These are phyloP conservation scores for Cylloceria caligata DNA, from an alignment of 2,888 invertebrate genomes.

Conservation along the genomic window DNA sequence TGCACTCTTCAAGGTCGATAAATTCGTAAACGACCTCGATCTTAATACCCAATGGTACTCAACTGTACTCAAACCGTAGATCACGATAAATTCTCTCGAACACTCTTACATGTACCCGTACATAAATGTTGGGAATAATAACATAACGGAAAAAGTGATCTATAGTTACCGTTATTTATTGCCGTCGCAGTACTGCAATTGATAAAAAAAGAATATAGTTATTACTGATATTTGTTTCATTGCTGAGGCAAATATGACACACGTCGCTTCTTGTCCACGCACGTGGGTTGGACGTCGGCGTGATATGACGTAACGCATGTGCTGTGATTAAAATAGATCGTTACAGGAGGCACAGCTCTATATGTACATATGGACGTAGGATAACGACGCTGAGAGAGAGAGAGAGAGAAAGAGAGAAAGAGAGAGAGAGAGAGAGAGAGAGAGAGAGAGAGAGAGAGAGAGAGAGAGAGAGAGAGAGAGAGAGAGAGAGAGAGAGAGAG, in stretches of 20 bases:
- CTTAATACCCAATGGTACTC: conserved; percentile 53
- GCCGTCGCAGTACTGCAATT: too few relatives aligned
- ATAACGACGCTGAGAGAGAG: conserved; percentile 9
- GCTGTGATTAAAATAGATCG: conserved; percentile 59
- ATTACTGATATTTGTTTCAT: conserved; percentile 24
- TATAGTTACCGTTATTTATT: too few relatives aligned
- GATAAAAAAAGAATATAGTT: not conserved
- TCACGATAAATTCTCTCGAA: conserved; percentile 51
- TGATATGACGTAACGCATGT: conserved; percentile 39
- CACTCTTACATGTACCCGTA: conserved; percentile 27
- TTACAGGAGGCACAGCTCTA: not conserved
- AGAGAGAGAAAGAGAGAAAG: conserved; percentile 38
- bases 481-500: conserved; percentile 37
- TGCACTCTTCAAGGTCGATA: conserved; percentile 65
- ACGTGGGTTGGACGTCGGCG: conserved; percentile 26
- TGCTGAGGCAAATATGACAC: conserved; percentile 23
- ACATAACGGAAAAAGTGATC: not conserved
- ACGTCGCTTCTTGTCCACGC: conserved; percentile 11
- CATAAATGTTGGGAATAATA: conserved; percentile 42
- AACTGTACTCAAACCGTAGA: conserved; percentile 34
- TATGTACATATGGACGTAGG: conserved; percentile 10
- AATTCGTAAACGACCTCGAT: conserved; percentile 63
- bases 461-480: conserved; percentile 15
- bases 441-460: conserved; percentile 18
- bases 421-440: conserved; percentile 33